phyloP scores from a whole-genome alignment of 2,113 vertebrate species.

The Entelurus aequoreus region DNA sequence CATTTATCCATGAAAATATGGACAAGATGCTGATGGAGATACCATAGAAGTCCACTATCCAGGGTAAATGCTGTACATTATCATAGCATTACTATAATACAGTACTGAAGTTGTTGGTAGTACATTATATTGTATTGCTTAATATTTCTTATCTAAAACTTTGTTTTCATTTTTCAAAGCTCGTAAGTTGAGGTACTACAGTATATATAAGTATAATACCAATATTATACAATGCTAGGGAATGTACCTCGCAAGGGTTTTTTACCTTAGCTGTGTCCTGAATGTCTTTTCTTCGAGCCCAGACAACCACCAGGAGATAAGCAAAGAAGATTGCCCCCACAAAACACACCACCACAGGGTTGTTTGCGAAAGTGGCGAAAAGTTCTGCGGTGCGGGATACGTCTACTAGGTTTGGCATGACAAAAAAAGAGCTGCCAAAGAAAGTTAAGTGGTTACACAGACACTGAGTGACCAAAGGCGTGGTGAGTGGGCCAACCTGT shows the following conservation, averaged over 20 bases:
- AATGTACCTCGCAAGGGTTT: not conserved
- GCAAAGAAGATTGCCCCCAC: constrained; percentile 79
- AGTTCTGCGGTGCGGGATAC: constrained; percentile 80
- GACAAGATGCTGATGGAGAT: too few species aligned
- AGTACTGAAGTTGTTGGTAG: too few species aligned
- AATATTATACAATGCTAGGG: not conserved
- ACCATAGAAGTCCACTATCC: too few species aligned
- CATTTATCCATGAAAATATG: too few species aligned
- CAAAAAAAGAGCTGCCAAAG: constrained; percentile 89
- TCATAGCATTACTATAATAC: too few species aligned
- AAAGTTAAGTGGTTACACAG: constrained; percentile 91
- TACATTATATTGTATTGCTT: too few species aligned
- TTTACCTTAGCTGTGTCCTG: constrained; percentile 84
- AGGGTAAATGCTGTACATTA: too few species aligned
- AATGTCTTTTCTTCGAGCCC: constrained; percentile 88
- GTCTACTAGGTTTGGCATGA: constrained; percentile 84
- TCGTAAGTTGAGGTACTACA: too few species aligned
- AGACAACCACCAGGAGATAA: constrained; percentile 82
- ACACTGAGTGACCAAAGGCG: constrained; percentile 77
- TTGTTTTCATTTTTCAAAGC: too few species aligned
- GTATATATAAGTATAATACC: not conserved
- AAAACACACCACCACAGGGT: constrained; percentile 87
- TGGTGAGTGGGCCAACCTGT: constrained; percentile 85
- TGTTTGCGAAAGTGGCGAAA: constrained; percentile 85
- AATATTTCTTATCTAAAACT: too few species aligned